Percentiles rank a stretch among this genome's conserved stretches.
phyloP scores from a whole-genome alignment of 2,797 vertebrate genomes.

The Chaetophractus vellerosus region DNA sequence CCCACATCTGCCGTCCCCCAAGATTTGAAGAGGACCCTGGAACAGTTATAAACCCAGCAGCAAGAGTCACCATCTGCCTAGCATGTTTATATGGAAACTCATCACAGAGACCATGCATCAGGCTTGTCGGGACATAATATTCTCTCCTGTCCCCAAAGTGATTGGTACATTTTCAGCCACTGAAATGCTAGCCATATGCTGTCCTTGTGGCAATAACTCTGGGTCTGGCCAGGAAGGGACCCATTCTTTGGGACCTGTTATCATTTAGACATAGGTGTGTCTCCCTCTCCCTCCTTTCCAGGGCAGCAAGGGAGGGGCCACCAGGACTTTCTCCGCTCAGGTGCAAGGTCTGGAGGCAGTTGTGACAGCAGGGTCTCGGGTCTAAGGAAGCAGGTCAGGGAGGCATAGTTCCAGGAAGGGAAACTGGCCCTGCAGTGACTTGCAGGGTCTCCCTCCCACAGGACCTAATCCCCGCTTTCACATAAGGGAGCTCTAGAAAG shows the following conservation, averaged over 20 bases:
- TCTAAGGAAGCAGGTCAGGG: not conserved
- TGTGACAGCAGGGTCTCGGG: not conserved
- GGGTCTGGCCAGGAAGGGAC: conserved; percentile 58
- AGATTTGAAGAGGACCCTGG: not conserved
- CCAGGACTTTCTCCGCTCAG: not conserved
- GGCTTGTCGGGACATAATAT: not conserved
- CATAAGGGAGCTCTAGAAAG: not conserved
- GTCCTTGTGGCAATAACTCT: conserved; percentile 63
- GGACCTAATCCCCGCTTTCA: not conserved
- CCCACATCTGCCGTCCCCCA: not conserved
- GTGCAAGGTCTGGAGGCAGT: not conserved
- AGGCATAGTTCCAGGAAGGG: not conserved
- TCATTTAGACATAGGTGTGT: not conserved
- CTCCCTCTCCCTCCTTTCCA: not conserved
- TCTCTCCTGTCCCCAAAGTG: not conserved
- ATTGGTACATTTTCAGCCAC: conserved; percentile 56
- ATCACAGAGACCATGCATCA: not conserved
- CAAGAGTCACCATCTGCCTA: not conserved
- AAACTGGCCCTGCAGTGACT: not conserved
- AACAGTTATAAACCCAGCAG: not conserved
- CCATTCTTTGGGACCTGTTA: not conserved
- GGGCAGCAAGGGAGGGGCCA: not conserved
- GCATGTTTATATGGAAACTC: not conserved
- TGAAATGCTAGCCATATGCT: conserved; percentile 18
- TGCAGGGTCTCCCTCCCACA: not conserved